Conservation (phyloP, 2,888 invertebrate genomes). For the Campoplex nolae region DNA sequence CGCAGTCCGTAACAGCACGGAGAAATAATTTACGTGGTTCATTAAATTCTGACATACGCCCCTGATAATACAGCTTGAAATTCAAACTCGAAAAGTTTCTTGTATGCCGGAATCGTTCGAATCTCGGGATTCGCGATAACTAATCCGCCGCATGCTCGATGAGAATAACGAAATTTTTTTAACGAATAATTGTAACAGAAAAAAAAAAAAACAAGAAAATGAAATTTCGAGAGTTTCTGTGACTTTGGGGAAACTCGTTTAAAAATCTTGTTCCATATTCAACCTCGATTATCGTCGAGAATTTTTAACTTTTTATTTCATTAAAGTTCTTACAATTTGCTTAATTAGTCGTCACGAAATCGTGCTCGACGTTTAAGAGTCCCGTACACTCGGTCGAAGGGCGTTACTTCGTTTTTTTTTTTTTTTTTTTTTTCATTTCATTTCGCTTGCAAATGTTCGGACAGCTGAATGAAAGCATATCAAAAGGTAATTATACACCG, state of each 20-base stretch:
- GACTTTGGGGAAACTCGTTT: conserved; percentile 3
- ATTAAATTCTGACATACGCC: conserved; percentile 48
- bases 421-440: background rate
- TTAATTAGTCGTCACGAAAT: background rate
- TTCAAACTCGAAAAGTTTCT: conserved; percentile 44
- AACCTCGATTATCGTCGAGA: background rate
- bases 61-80: conserved; percentile 9
- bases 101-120: conserved; percentile 9
- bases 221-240: background rate
- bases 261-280: conserved; percentile 35
- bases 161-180: conserved; percentile 12
- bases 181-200: background rate
- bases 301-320: background rate
- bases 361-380: background rate
- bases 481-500: conserved; percentile 37
- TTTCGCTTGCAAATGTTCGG: conserved; percentile 24
- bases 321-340: background rate
- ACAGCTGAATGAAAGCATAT: conserved; percentile 36
- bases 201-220: conserved; percentile 1
- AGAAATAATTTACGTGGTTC: conserved; percentile 58
- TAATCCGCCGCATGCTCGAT: conserved; percentile 5
- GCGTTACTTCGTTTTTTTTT: background rate
- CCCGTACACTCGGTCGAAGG: background rate
- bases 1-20: background rate
- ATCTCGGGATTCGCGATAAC: conserved; percentile 33